A percentile compares a stretch with the other conserved stretches of the same genome.
These are phyloP conservation scores for Glossophaga mutica DNA, from an alignment of 2,797 vertebrate species.

Conservation along the genomic window DNA sequence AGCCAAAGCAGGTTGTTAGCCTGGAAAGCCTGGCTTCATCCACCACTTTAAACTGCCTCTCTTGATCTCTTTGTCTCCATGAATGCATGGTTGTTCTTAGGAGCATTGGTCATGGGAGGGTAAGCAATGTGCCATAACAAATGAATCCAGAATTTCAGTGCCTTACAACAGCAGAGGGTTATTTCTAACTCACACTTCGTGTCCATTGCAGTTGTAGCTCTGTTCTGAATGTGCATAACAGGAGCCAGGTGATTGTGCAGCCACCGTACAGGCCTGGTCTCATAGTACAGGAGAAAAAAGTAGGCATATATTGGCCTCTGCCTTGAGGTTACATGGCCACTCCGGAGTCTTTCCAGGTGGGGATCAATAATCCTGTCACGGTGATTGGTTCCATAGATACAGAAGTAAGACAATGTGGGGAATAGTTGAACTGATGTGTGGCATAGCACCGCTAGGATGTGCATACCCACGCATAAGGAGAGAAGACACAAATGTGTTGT, in stretches of 20 bases:
- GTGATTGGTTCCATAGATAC: not conserved
- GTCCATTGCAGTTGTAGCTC: not conserved
- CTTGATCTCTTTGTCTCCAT: not conserved
- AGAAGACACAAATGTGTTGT: not conserved
- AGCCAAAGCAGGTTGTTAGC: not conserved
- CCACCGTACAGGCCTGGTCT: not conserved
- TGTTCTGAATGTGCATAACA: not conserved
- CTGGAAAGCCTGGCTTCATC: not conserved
- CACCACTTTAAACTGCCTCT: not conserved
- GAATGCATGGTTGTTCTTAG: not conserved
- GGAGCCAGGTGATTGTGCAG: not conserved
- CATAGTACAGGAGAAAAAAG: not conserved
- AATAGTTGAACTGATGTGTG: not conserved
- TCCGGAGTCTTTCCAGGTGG: not conserved
- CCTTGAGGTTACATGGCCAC: not conserved
- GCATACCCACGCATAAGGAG: not conserved
- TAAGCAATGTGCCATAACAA: not conserved
- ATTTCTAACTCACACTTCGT: not conserved
- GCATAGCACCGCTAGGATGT: not conserved
- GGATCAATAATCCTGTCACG: not conserved
- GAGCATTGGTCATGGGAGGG: not conserved
- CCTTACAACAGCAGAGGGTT: not conserved
- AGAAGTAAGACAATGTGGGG: not conserved
- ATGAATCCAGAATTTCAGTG: not conserved
- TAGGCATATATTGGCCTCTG: not conserved